Conservation (phyloP, 2,797 vertebrate genomes). For the Diglossa cyanea region DNA sequence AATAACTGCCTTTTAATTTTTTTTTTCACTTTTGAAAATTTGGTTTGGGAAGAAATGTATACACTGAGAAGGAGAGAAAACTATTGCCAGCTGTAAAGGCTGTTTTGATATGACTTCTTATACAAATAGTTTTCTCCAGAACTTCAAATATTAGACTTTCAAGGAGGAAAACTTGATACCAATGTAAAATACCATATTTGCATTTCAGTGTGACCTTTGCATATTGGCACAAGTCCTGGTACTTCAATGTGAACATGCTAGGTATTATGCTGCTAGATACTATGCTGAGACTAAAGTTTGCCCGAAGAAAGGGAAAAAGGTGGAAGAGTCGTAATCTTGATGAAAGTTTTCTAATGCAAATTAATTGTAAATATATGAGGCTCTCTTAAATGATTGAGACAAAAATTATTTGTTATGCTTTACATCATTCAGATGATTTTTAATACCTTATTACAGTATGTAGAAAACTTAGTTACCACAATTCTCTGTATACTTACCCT, state of each 20-base stretch:
- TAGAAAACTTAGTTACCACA: not conserved
- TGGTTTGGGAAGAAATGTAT: not conserved
- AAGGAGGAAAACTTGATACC: not conserved
- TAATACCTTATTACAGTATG: not conserved
- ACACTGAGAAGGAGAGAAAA: not conserved
- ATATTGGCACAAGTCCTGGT: not conserved
- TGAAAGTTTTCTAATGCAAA: not conserved
- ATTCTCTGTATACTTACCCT: not conserved
- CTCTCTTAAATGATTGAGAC: not conserved
- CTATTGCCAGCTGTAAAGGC: not conserved
- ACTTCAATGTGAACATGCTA: not conserved
- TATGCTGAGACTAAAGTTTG: not conserved
- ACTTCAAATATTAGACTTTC: not conserved
- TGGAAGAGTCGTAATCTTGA: not conserved
- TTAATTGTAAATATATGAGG: not conserved
- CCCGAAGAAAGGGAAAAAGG: not conserved
- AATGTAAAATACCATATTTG: not conserved
- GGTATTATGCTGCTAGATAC: not conserved
- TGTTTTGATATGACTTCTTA: not conserved
- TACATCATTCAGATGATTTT: not conserved
- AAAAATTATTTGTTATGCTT: not conserved
- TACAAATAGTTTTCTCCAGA: not conserved
- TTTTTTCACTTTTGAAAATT: conserved; percentile 9
- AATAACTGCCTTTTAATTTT: not conserved
- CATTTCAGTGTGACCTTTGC: not conserved